Evolutionary conservation across 2,113 vertebrate species (phyloP).

Genomic region (Addax nasomaculatus): DNA sequence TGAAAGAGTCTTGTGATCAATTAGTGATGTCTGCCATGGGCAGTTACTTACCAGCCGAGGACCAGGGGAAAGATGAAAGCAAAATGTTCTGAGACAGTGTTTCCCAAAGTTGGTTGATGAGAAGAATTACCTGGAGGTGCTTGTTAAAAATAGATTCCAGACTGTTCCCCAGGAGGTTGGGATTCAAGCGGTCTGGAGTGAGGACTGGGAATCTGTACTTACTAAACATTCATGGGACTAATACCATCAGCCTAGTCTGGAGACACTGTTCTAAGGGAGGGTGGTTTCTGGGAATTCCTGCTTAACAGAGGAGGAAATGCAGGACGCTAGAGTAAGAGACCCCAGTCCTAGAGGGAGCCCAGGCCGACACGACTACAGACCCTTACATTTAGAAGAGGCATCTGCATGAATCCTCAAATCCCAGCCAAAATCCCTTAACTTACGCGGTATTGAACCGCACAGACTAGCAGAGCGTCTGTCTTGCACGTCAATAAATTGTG

Average conservation of each 20-base stretch:
- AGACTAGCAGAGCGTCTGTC: background rate
- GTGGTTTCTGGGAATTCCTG: background rate
- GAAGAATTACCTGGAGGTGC: slow-evolving; percentile 39
- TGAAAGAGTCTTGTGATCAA: slow-evolving; percentile 61
- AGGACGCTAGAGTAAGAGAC: background rate
- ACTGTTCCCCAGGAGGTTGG: background rate
- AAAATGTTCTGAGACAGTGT: slow-evolving; percentile 46
- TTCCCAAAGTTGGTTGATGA: slow-evolving; percentile 37
- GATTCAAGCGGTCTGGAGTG: background rate
- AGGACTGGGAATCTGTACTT: background rate
- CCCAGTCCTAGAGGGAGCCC: background rate
- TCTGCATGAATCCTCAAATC: background rate
- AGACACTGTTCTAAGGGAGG: background rate
- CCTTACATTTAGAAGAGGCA: background rate
- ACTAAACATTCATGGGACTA: background rate
- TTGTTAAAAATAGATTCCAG: slow-evolving; percentile 55
- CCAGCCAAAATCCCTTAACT: background rate
- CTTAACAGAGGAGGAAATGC: background rate
- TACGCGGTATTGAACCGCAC: background rate
- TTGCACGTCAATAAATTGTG: background rate
- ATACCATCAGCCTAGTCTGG: background rate
- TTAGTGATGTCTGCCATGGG: slow-evolving; percentile 60
- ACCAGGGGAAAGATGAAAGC: slow-evolving; percentile 47
- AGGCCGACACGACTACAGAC: background rate
- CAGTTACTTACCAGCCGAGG: slow-evolving; percentile 35